phyloP scores from a whole-genome alignment of 2,113 vertebrate genomes.

The Nestor notabilis region DNA sequence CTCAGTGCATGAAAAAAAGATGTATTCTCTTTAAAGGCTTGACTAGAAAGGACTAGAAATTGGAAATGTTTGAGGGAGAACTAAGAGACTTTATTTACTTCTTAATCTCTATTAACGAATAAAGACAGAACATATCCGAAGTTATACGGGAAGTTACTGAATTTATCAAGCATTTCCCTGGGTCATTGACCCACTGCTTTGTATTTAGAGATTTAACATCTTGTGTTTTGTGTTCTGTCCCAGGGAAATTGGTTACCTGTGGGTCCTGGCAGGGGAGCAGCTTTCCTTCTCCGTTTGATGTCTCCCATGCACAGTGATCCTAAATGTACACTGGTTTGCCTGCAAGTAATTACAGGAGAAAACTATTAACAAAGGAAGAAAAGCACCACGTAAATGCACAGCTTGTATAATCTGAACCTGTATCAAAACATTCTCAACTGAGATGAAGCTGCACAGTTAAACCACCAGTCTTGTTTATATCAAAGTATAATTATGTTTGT shows the following conservation, averaged over 20 bases:
- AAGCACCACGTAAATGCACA: conserved; percentile 68
- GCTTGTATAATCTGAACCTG: conserved; percentile 71
- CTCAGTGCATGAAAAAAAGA: neutral
- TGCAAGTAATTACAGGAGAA: conserved; percentile 83
- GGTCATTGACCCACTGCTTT: conserved; percentile 18
- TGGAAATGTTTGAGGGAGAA: neutral
- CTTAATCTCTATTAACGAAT: neutral
- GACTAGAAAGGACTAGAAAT: neutral
- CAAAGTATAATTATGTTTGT: conserved; percentile 91
- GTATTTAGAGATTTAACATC: conserved; percentile 31
- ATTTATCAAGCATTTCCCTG: conserved; percentile 23
- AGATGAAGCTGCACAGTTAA: conserved; percentile 76
- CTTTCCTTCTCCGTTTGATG: conserved; percentile 96
- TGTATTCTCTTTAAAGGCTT: neutral
- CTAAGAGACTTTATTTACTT: neutral
- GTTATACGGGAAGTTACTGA: neutral
- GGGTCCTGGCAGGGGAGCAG: conserved; percentile 88
- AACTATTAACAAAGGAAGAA: conserved; percentile 75
- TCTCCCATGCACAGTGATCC: conserved; percentile 96
- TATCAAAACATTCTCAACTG: conserved; percentile 77
- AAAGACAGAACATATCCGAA: neutral
- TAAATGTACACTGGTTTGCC: conserved; percentile 96
- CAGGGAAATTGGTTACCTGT: conserved; percentile 82
- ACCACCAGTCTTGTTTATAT: conserved; percentile 95
- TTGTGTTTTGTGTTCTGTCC: conserved; percentile 7